A percentile compares a stretch with the other conserved stretches of the same genome.
Evolutionary conservation across 2,797 vertebrate species (phyloP).

Genomic region (Acropternis orthonyx): DNA sequence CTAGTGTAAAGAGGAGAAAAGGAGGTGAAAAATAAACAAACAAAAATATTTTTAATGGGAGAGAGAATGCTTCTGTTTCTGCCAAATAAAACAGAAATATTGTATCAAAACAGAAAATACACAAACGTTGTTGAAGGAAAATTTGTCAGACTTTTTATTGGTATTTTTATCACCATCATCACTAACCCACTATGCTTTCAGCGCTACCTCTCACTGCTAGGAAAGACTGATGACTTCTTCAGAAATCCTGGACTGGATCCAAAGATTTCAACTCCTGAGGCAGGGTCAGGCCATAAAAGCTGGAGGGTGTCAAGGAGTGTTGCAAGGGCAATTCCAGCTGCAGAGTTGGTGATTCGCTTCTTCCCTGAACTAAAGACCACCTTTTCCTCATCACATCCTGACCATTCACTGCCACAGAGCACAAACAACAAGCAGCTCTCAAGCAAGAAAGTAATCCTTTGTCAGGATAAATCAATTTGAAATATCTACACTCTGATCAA

Average conservation of each 20-base stretch:
- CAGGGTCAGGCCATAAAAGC: not conserved
- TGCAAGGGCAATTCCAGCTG: not conserved
- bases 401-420: not conserved
- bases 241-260: not conserved
- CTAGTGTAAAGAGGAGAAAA: not conserved
- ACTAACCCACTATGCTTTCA: not conserved
- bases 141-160: not conserved
- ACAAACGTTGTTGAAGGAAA: not conserved
- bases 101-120: not conserved
- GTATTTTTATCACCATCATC: not conserved
- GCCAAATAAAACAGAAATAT: not conserved
- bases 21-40: not conserved
- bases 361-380: not conserved
- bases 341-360: not conserved
- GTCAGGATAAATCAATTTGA: not conserved
- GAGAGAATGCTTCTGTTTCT: not conserved
- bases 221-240: not conserved
- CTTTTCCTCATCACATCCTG: not conserved
- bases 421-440: not conserved
- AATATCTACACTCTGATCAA: not conserved
- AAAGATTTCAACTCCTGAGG: not conserved
- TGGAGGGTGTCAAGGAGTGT: not conserved
- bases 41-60: not conserved
- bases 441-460: not conserved
- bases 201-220: not conserved